Evolutionary conservation across 1,140 invertebrate species (phyloP).

Genomic region (Metopolophium dirhodum): DNA sequence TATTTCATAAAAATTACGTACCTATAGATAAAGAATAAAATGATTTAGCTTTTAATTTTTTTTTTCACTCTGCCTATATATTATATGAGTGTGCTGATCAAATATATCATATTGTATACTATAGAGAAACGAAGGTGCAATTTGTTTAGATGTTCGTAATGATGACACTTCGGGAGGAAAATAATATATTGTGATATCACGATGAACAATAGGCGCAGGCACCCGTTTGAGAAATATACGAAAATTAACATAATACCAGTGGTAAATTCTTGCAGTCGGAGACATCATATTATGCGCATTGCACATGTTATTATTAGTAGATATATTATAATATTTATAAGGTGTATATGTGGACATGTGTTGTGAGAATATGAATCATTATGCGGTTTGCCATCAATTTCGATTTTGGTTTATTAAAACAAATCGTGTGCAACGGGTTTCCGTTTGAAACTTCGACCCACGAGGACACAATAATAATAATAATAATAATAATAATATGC

Average conservation of each 20-base stretch:
- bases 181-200: background rate
- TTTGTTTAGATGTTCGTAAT: background rate
- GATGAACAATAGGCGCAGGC: background rate
- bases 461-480: background rate
- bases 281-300: background rate
- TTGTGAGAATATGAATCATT: background rate
- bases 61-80: background rate
- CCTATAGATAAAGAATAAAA: background rate
- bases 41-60: background rate
- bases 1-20: background rate
- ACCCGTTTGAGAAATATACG: background rate
- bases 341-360: background rate
- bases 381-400: background rate
- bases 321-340: background rate
- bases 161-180: background rate
- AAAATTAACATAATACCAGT: background rate
- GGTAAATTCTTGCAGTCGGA: background rate
- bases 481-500: background rate
- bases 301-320: background rate
- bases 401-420: background rate
- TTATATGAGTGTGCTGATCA: background rate
- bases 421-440: slow-evolving; percentile 7
- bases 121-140: background rate
- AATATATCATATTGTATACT: background rate
- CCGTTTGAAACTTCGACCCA: background rate